These are phyloP conservation scores for Portunus trituberculatus DNA, from an alignment of 1,140 invertebrate species.

Conservation along the genomic window DNA sequence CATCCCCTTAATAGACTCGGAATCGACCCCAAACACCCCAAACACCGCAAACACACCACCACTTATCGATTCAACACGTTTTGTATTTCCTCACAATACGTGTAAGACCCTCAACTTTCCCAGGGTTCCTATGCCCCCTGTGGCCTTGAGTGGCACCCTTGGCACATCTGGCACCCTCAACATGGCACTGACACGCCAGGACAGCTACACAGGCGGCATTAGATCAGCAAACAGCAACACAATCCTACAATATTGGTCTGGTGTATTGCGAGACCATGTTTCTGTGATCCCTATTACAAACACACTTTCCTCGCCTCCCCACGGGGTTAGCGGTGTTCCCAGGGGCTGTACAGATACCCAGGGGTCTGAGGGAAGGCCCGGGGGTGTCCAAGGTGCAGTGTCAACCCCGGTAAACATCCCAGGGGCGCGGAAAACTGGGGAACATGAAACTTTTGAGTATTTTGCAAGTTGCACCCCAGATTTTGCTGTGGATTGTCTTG, in stretches of 20 bases:
- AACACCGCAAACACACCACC: too few relatives aligned
- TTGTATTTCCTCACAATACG: background rate
- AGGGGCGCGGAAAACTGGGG: background rate
- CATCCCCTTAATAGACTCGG: background rate
- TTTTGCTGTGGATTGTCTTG: slow-evolving; percentile 51
- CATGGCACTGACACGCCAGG: background rate
- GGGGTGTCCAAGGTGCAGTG: background rate
- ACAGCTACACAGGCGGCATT: background rate
- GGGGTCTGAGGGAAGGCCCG: background rate
- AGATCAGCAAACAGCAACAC: background rate
- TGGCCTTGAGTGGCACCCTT: background rate
- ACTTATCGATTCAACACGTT: background rate
- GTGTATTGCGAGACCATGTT: too few relatives aligned
- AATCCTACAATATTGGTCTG: too few relatives aligned
- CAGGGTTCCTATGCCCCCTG: background rate
- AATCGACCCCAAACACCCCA: too few relatives aligned
- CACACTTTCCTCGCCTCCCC: too few relatives aligned
- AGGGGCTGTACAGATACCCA: background rate
- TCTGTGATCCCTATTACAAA: too few relatives aligned
- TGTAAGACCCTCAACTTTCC: background rate
- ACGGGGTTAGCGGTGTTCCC: background rate
- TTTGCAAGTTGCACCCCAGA: slow-evolving; percentile 69
- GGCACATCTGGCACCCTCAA: background rate
- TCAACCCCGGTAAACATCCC: background rate
- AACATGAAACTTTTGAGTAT: slow-evolving; percentile 36